A percentile compares a stretch with the other conserved stretches of the same genome.
Evolutionary conservation across 2,888 invertebrate genomes (phyloP).

Genomic region (Tetheella fluctuosa): DNA sequence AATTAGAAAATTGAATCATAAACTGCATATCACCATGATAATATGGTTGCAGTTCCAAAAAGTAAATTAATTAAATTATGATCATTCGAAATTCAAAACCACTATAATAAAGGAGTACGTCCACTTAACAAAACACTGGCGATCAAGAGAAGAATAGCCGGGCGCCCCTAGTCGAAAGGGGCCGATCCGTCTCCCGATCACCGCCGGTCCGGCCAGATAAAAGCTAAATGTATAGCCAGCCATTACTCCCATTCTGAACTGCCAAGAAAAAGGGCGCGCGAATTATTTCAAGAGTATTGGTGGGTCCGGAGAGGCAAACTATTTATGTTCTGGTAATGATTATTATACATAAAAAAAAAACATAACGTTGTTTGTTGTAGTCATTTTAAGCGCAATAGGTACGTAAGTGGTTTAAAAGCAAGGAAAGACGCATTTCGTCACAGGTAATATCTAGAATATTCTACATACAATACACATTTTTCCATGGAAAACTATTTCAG

Average conservation of each 20-base stretch:
- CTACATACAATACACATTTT: no score
- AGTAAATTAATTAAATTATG: no score
- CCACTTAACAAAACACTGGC: neutral
- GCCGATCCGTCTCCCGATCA: slow-evolving; percentile 3
- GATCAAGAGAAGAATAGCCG: neutral
- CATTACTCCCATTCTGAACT: slow-evolving; percentile 7
- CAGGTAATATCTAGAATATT: no score
- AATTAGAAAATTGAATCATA: no score
- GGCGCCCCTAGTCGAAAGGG: neutral
- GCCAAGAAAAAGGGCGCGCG: slow-evolving; percentile 4
- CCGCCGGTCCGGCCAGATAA: slow-evolving; percentile 7
- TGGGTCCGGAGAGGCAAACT: neutral
- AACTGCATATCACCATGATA: no score
- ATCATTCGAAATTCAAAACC: neutral
- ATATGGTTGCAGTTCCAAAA: no score
- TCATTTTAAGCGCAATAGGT: no score
- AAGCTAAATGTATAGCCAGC: slow-evolving; percentile 3
- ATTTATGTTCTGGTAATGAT: neutral
- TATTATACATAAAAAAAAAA: no score
- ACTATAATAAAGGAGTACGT: neutral
- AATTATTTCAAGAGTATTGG: neutral
- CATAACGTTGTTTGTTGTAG: no score
- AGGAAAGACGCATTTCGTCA: no score
- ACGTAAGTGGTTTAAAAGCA: no score
- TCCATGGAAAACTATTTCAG: no score